Evolutionary conservation across 2,888 invertebrate genomes (phyloP).

Genomic region (Tineola bisselliella): DNA sequence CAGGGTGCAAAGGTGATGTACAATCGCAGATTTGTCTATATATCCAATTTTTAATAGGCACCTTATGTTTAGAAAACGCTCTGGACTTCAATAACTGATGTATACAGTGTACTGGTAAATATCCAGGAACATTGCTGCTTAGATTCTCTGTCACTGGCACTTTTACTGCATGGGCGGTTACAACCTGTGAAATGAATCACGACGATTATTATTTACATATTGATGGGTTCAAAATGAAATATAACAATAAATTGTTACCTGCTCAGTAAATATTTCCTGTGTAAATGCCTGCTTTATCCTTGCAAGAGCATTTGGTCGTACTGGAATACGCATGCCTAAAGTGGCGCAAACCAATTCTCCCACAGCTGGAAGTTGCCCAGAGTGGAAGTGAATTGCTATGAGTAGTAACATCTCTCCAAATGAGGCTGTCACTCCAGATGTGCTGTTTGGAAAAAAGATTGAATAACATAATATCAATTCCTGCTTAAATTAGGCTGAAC

Average conservation of each 20-base stretch:
- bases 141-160: conserved; percentile 92
- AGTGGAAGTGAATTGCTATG: conserved; percentile 97
- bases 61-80: conserved; percentile 95
- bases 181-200: conserved; percentile 67
- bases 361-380: conserved; percentile 92
- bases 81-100: conserved; percentile 93
- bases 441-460: conserved; percentile 47
- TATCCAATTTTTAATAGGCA: conserved; percentile 97
- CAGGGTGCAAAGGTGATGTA: conserved; percentile 90
- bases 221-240: too few relatives aligned
- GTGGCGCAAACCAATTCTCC: conserved; percentile 94
- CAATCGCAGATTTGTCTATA: conserved; percentile 92
- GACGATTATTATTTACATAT: too few relatives aligned
- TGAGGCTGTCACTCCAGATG: conserved; percentile 85
- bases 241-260: too few relatives aligned
- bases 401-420: conserved; percentile 95
- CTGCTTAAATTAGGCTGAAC: too few relatives aligned
- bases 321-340: conserved; percentile 93
- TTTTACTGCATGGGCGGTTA: conserved; percentile 94
- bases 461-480: not conserved
- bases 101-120: conserved; percentile 95
- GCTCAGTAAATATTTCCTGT: conserved; percentile 96
- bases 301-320: conserved; percentile 85
- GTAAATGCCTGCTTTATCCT: conserved; percentile 94
- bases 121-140: conserved; percentile 89